Base-by-base conservation (phyloP, 1,140 invertebrate species). In the Lepeophtheirus salmonis region DNA sequence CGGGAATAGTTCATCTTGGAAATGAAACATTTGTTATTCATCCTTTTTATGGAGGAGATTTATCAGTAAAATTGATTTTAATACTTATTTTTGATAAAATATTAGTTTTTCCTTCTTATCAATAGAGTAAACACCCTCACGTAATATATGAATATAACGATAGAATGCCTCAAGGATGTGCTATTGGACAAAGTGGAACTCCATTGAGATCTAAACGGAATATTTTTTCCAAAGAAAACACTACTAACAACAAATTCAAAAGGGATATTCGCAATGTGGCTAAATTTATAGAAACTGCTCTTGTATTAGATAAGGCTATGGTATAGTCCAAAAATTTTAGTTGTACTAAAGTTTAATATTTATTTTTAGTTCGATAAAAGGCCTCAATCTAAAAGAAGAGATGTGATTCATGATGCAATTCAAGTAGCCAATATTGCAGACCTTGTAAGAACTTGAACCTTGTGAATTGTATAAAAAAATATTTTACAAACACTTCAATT, bases 1-100 rank as follows among this genome's bases (percentile, higher is more conserved):
- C 87, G 66, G 90, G 90, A 16, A 85, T 96, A 66, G 94, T 96
- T 67, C 89, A 95, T 74, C 82, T 94, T 66, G 87, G 87, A 67
- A 94, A 94, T 76, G 89, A 94, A 73, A 95, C 90, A 14, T 95
- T 94, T 73, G 84, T 95, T 66, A 91, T 96, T 66, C 89, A 94
- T 75, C 89, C 90, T 25, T 90, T 96, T 72, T 89, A 89, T 71
- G 89, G 89, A 62, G 89, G 89, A 50, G 89, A 94, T 77, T 76
- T 90, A 66, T 90, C 89, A 80, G 89, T 94, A 80, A 58, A 54
- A 41, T n/a, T n/a, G n/a, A n/a, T n/a, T n/a, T n/a, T n/a, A n/a
- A n/a, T n/a, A n/a, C n/a, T n/a, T n/a, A n/a, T n/a, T n/a, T n/a
- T n/a, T 6, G 30, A 6, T 41, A 41, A 41, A 41, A 41, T 10